Evolutionary conservation across 2,888 invertebrate genomes (phyloP), one percentile per base, ranked within the genome.

Genomic region (Spisula solida): DNA sequence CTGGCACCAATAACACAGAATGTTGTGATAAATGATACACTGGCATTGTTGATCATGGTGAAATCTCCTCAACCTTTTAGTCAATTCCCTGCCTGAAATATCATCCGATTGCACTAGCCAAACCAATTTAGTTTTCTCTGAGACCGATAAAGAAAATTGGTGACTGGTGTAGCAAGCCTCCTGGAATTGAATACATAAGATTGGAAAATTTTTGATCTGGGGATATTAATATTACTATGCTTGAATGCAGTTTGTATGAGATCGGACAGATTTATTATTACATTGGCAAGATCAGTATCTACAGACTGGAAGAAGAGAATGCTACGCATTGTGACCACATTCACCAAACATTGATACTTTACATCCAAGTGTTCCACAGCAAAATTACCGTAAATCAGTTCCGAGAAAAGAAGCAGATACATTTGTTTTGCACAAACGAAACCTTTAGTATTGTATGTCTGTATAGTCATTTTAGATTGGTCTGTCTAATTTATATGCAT

Each of bases 11-110:
- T 55, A 75, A 79, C 78, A 51, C 34, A 78, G 29, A 79, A 84
- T 78, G 55, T 56, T 41, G n/a, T 85, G 85, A 85, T 85, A 85
- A 85, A 85, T 85, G 85, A 85, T 56, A 85, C 41, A 41, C 85
- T 78, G 79, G 78, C 79, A 85, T 20, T 79, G 75, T 75, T 75
- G 75, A 75, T 75, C 75, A 75, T 75, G 34, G 34, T 75, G 25
- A 75, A 75, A 75, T 75, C 75, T 34, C 75, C 16, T 10, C 14
- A 75, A 34, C 34, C n/a, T 75, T 34, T 34, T 34, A 16, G 75
- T 31, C 29, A 75, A 75, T 75, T 75, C 75, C 75, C 75, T 12
- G 20, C 75, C 34, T 75, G 75, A 75, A 75, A 75, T 31, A 75
- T 75, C 34, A 75, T 31, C 75, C 34, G 34, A 75, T 34, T 75